Conservation (phyloP, 2,797 vertebrate species). For the Enteromius thamalakanensis region DNA sequence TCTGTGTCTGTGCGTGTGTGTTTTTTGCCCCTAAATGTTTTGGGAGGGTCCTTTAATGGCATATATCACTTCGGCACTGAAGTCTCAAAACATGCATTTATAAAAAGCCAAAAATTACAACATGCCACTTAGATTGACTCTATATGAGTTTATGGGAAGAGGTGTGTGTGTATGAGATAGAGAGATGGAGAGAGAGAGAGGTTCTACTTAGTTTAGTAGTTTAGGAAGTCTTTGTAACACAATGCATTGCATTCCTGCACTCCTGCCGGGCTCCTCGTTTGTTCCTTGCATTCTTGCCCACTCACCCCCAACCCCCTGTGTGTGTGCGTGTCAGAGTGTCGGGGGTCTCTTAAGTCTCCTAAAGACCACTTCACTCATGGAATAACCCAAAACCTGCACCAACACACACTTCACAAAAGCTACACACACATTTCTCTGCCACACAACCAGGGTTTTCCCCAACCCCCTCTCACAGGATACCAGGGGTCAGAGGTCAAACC, state of each 20-base stretch:
- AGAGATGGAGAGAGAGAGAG: not conserved
- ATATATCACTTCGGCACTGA: constrained; percentile 26
- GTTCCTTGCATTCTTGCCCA: constrained; percentile 79
- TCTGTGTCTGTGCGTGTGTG: constrained; percentile 46
- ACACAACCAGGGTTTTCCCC: constrained; percentile 64
- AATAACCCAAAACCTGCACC: constrained; percentile 37
- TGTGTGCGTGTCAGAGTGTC: constrained; percentile 25
- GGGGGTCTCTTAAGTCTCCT: constrained; percentile 34
- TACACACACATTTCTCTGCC: constrained; percentile 30
- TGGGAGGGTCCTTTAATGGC: constrained; percentile 37
- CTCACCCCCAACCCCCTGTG: constrained; percentile 62
- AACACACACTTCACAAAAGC: constrained; percentile 30
- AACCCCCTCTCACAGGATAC: constrained; percentile 69
- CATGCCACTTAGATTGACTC: constrained; percentile 29
- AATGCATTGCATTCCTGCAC: constrained; percentile 74
- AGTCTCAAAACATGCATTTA: constrained; percentile 56
- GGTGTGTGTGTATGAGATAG: not conserved
- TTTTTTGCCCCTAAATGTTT: constrained; percentile 42
- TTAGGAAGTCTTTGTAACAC: constrained; percentile 48
- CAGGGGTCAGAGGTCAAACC: constrained; percentile 69
- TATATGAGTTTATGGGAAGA: constrained; percentile 28
- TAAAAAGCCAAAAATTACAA: constrained; percentile 55
- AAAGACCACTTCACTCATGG: constrained; percentile 32
- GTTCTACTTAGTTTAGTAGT: constrained; percentile 29
- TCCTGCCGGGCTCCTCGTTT: constrained; percentile 78